These are phyloP conservation scores for Glaucomys volans DNA, from an alignment of 2,113 vertebrate species.

Conservation along the genomic window DNA sequence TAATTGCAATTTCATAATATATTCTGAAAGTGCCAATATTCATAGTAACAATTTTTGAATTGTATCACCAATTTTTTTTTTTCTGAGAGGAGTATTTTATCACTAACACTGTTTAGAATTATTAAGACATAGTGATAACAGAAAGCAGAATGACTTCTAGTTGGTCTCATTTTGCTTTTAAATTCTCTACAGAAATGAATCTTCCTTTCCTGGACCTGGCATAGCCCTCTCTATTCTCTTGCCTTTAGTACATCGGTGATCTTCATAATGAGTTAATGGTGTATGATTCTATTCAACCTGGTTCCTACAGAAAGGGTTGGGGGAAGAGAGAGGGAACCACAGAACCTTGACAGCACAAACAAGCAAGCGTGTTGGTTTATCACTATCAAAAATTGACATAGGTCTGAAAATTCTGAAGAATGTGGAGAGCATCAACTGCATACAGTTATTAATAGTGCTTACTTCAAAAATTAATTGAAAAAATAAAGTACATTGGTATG, in stretches of 20 bases:
- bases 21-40: neutral
- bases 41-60: neutral
- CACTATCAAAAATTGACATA: neutral
- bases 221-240: neutral
- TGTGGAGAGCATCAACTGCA: neutral
- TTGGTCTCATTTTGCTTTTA: conserved; percentile 40
- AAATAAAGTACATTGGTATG: neutral
- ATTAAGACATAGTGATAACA: neutral
- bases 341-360: neutral
- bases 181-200: conserved; percentile 12
- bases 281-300: neutral
- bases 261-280: neutral
- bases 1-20: conserved; percentile 20
- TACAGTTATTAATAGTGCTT: neutral
- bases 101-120: conserved; percentile 29
- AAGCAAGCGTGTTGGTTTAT: neutral
- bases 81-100: conserved; percentile 18
- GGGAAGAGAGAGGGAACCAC: neutral
- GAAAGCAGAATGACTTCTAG: conserved; percentile 20
- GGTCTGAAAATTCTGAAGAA: neutral
- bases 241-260: neutral
- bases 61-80: neutral
- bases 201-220: neutral
- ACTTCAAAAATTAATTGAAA: neutral
- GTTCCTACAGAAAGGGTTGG: neutral